Evolutionary conservation across 2,113 vertebrate genomes (phyloP).

Genomic region (Mobula birostris): DNA sequence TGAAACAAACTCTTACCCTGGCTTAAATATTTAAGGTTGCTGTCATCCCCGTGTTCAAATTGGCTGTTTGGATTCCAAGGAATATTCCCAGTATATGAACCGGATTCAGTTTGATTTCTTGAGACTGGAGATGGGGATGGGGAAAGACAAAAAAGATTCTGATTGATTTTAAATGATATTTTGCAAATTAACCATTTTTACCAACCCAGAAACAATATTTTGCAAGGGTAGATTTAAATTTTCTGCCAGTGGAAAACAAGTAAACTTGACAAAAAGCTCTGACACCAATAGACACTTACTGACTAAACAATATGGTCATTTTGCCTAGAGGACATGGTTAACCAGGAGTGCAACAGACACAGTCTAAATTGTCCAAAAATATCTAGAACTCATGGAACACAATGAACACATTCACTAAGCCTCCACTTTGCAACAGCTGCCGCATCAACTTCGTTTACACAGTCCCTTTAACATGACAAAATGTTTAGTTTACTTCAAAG

Average conservation of each 20-base stretch:
- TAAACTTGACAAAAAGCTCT: neutral
- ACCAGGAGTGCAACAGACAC: neutral
- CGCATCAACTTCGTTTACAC: too few species aligned
- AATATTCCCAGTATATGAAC: neutral
- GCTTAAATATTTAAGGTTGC: neutral
- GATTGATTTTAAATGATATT: neutral
- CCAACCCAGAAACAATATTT: neutral
- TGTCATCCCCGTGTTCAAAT: neutral
- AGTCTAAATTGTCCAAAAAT: neutral
- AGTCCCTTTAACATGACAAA: too few species aligned
- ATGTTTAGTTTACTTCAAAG: too few species aligned
- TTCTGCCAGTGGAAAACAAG: neutral
- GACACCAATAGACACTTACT: neutral
- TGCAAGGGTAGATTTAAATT: neutral
- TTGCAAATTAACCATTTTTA: neutral
- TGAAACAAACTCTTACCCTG: neutral
- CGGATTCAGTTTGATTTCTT: neutral
- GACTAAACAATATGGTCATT: neutral
- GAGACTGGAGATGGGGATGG: neutral
- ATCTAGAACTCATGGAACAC: neutral
- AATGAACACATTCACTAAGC: neutral
- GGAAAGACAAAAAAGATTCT: neutral
- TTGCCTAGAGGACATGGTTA: too few species aligned
- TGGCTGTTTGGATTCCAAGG: neutral
- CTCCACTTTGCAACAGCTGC: neutral